These are phyloP conservation scores for Haemorhous mexicanus DNA, from an alignment of 2,113 vertebrate species.

Conservation along the genomic window DNA sequence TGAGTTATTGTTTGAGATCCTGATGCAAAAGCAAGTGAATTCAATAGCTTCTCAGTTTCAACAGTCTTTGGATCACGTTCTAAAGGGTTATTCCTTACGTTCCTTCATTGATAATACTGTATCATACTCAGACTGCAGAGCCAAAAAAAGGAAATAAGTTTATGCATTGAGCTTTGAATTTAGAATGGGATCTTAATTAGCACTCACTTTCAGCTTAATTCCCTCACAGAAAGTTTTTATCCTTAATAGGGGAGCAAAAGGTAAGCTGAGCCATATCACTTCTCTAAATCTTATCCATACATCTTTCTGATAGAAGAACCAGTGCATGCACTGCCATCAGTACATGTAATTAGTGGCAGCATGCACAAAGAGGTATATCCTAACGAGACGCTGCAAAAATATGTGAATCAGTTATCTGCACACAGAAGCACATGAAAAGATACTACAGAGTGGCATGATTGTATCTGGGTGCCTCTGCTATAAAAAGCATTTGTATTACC, in stretches of 20 bases:
- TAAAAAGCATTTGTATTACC: conserved; percentile 74
- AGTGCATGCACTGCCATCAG: neutral
- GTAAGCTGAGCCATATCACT: neutral
- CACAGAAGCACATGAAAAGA: conserved; percentile 4
- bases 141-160: neutral
- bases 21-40: neutral
- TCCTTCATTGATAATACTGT: neutral
- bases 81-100: neutral
- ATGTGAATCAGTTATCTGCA: neutral
- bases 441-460: conserved; percentile 9
- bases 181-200: neutral
- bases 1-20: neutral
- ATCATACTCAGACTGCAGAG: neutral
- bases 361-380: neutral
- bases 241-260: neutral
- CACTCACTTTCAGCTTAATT: neutral
- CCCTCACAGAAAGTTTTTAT: neutral
- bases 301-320: neutral
- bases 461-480: conserved; percentile 41
- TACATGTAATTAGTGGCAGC: neutral
- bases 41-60: neutral
- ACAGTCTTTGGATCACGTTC: neutral
- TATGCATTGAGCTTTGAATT: neutral
- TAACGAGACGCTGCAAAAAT: neutral
- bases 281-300: neutral